Percentiles rank a stretch among this genome's conserved stretches.
These are phyloP conservation scores for Dasysyrphus albostriatus DNA, from an alignment of 2,888 invertebrate species.

Conservation along the genomic window DNA sequence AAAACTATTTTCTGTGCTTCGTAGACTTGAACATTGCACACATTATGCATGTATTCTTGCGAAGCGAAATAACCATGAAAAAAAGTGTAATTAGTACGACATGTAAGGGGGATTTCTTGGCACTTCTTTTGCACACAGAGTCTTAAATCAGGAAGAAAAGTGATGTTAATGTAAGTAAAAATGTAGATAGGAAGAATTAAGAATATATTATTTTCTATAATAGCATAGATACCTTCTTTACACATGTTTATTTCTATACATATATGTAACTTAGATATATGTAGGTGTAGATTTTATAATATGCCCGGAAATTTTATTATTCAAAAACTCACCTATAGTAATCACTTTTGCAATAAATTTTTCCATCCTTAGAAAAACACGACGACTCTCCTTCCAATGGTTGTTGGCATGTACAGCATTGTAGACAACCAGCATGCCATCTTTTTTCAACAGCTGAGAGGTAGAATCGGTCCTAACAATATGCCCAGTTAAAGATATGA, in stretches of 20 bases:
- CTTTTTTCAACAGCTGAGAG: conserved; percentile 95
- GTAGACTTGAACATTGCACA: conserved; percentile 73
- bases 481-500: conserved; percentile 66
- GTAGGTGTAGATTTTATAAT: not conserved
- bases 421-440: conserved; percentile 96
- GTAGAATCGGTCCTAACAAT: conserved; percentile 91
- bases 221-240: too few species aligned
- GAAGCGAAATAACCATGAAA: conserved; percentile 54
- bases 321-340: conserved; percentile 93
- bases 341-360: conserved; percentile 98
- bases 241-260: not conserved
- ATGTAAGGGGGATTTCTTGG: conserved; percentile 72
- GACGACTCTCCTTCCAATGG: conserved; percentile 95
- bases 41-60: conserved; percentile 69
- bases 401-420: conserved; percentile 95
- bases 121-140: conserved; percentile 39
- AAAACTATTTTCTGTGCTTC: conserved; percentile 75
- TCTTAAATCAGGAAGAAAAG: conserved; percentile 42
- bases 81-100: conserved; percentile 73
- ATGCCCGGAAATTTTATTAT: conserved; percentile 38
- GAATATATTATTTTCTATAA: too few species aligned
- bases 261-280: not conserved
- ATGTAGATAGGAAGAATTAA: conserved; percentile 11
- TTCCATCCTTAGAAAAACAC: conserved; percentile 96
- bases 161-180: conserved; percentile 23